These are phyloP conservation scores for Hylaea fasciaria DNA, from an alignment of 2,888 invertebrate species.

Conservation along the genomic window DNA sequence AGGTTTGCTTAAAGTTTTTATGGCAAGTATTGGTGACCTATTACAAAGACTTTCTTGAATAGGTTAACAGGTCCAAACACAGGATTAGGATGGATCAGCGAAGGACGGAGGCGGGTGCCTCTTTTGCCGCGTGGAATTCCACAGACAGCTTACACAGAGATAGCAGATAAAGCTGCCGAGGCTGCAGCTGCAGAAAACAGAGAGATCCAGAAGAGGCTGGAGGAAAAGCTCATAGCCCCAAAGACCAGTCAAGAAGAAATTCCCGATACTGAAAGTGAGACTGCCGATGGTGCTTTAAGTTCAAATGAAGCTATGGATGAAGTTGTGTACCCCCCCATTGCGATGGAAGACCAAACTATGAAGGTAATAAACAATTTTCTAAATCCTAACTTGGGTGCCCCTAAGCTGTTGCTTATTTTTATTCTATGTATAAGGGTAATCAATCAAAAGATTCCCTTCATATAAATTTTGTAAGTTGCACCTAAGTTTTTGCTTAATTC, in stretches of 20 bases:
- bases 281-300: slow-evolving; percentile 60
- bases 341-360: slow-evolving; percentile 76
- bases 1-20: not conserved
- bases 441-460: no score
- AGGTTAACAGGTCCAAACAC: slow-evolving; percentile 88
- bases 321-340: slow-evolving; percentile 68
- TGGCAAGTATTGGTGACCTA: not conserved
- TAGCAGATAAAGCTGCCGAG: slow-evolving; percentile 91
- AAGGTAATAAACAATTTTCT: slow-evolving; percentile 55
- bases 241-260: slow-evolving; percentile 68
- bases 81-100: slow-evolving; percentile 92
- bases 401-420: not conserved
- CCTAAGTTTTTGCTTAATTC: no score
- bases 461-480: no score
- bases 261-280: slow-evolving; percentile 63
- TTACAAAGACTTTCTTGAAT: slow-evolving; percentile 21
- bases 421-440: no score
- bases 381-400: not conserved
- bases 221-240: slow-evolving; percentile 69
- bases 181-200: slow-evolving; percentile 70
- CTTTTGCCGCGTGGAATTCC: slow-evolving; percentile 93
- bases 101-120: slow-evolving; percentile 93
- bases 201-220: slow-evolving; percentile 69
- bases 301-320: slow-evolving; percentile 67
- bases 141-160: slow-evolving; percentile 92